phyloP scores from a whole-genome alignment of 2,888 invertebrate species.

The Malacosoma neustria region DNA sequence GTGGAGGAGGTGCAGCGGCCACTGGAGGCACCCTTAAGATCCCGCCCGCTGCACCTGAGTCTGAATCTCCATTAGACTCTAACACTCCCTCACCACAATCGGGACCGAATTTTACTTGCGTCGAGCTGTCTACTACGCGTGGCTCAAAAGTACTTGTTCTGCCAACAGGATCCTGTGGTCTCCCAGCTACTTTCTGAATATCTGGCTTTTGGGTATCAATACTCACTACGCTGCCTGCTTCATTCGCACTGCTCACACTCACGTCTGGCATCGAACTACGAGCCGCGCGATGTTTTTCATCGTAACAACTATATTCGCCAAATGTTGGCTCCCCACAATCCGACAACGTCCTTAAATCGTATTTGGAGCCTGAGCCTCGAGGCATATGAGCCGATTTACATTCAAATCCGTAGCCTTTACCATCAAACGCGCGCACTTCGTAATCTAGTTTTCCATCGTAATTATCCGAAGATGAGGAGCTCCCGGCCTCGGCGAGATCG shows the following conservation, averaged over 20 bases:
- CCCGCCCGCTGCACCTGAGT: slow-evolving; percentile 53
- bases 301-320: slow-evolving; percentile 80
- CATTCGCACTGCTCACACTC: slow-evolving; percentile 76
- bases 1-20: slow-evolving; percentile 75
- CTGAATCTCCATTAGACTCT: slow-evolving; percentile 54
- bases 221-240: slow-evolving; percentile 71
- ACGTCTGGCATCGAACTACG: slow-evolving; percentile 77
- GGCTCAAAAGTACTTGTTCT: slow-evolving; percentile 68
- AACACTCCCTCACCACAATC: slow-evolving; percentile 57
- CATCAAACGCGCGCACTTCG: slow-evolving; percentile 68
- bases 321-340: slow-evolving; percentile 72
- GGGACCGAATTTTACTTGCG: slow-evolving; percentile 66
- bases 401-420: slow-evolving; percentile 72
- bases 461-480: slow-evolving; percentile 79
- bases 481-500: slow-evolving; percentile 82
- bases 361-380: slow-evolving; percentile 56
- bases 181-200: slow-evolving; percentile 61
- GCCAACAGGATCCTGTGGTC: slow-evolving; percentile 43
- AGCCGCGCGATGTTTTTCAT: slow-evolving; percentile 74
- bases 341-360: slow-evolving; percentile 65
- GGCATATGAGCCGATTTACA: slow-evolving; percentile 74
- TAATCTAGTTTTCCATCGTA: slow-evolving; percentile 75
- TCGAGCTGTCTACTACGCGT: slow-evolving; percentile 66
- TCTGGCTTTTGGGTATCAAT: slow-evolving; percentile 70
- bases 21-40: slow-evolving; percentile 63